These are phyloP conservation scores for Acrocephalus scirpaceus DNA, from an alignment of 2,797 vertebrate genomes.

Conservation along the genomic window DNA sequence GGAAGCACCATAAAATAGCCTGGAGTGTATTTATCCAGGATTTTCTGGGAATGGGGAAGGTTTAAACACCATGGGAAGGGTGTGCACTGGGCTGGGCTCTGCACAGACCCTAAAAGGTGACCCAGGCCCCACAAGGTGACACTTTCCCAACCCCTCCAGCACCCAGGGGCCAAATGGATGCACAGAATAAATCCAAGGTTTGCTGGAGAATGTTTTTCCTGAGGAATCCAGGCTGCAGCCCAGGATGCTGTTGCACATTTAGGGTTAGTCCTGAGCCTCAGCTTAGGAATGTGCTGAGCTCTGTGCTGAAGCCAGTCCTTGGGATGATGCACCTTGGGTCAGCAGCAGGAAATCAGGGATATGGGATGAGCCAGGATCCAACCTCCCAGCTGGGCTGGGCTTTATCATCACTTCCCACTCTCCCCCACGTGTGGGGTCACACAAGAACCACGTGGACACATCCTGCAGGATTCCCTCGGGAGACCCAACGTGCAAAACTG, in stretches of 20 bases:
- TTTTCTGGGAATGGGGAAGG: not conserved
- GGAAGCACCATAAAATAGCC: not conserved
- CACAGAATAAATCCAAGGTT: not conserved
- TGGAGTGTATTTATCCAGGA: fast-evolving
- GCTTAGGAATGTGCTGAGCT: not conserved
- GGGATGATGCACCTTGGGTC: not conserved
- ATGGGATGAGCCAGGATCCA: not conserved
- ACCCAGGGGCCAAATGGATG: not conserved
- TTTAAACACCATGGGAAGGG: not conserved
- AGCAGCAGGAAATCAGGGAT: not conserved
- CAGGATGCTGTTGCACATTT: not conserved
- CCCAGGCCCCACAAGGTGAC: not conserved
- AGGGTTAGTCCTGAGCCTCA: fast-evolving
- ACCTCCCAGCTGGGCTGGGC: too few species aligned
- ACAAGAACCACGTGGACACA: not conserved
- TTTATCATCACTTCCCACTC: not conserved
- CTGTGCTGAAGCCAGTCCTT: not conserved
- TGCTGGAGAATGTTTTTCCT: not conserved
- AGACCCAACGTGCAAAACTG: not conserved
- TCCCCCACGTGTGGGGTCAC: not conserved
- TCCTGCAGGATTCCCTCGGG: not conserved
- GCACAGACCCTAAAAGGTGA: not conserved
- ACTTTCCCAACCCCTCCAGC: not conserved
- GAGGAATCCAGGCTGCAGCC: not conserved
- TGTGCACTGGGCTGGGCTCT: fast-evolving